Evolutionary conservation across 2,113 vertebrate genomes (phyloP), one percentile per base, ranked within the genome.

Genomic region (Phylloscopus trochilus): DNA sequence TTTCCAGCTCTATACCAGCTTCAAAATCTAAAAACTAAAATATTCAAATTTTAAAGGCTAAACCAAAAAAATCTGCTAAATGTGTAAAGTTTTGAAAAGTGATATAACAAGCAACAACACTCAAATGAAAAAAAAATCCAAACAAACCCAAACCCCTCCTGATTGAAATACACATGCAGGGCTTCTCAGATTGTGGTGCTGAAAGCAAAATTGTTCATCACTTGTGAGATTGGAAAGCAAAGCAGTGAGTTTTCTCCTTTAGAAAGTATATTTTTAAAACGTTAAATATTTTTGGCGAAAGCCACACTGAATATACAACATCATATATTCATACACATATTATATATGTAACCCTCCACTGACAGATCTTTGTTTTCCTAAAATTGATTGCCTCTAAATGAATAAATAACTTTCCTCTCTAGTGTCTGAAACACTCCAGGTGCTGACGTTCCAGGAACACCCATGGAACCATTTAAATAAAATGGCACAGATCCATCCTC

Each of bases 1-100:
- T 84, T 72, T 97, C 93, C 11, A 98, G 87, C 33, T 98, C 96
- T 70, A 91, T 96, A 62, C 94, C 26, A 7, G 92, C 91, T 26
- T 98, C 95, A 26, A 23, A 37, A 66, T 98, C 97, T 97, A 77
- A 49, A 88, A 60, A 4, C 3, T 4, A 28, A 78, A 69, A 60
- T 11, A 69, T 46, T 39, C 22, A 46, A 0, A 53, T 69, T 33
- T 12, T 9, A 66, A 83, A 72, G 17, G 80, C 35, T 37, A 3
- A 49, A 80, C 23, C 2, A 70, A 60, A 70, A 60, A 83, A 87
- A 43, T 8, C 3, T 41, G 22, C 10, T 60, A 55, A 60, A 26
- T 6, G 10, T 64, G 46, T 33, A 69, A 24, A 62, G 33, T n/a
- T 53, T 83, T 64, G 24, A 44, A 26, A 84, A 69, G 30, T 22